Base-by-base conservation (phyloP, 2,797 vertebrate species). In the Hippoglossus hippoglossus region DNA sequence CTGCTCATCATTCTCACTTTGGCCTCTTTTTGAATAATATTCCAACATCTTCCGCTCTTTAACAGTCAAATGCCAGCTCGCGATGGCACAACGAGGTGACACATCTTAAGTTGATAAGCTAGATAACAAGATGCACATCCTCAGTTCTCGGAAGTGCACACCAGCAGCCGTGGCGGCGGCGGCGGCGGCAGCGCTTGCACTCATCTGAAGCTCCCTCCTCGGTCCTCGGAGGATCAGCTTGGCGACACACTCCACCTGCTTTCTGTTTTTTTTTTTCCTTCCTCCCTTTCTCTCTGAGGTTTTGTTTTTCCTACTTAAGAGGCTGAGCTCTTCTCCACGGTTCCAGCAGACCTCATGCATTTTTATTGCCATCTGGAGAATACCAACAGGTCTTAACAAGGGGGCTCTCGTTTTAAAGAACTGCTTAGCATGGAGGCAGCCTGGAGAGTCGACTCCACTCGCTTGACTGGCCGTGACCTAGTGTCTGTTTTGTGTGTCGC, bases 311-410 rank as follows among this genome's bases (percentile, higher is more conserved):
- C 83, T 73, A 70, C 83, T 86, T 88, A 91, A 92, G 91, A 89
- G 89, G 83, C 83, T 77, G 77, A 87, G 88, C 87, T 89, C 86
- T 83, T 89, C 87, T 90, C 86, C 82, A 73, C 75, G 62, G 67
- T 80, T 92, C 78, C 89, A 86, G 80, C 72, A 80, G 85, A 91
- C 88, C 92, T 93, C 91, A 92, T 91, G 89, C 90, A 93, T 93
- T 94, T 93, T 91, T 94, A 91, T 91, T 87, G 85, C 88, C 90
- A 93, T 94, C 93, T 91, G 87, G 91, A 94, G 90, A 91, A 90
- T 91, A 95, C 90, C 88, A 91, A 77, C 93, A 87, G 84, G 54
- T 94, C 90, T 90, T 90, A 93, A 93, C 94, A 91, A 90, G 82
- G 89, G 75, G 72, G 81, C 88, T 81, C 85, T 79, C 22, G 61